Base-by-base conservation (phyloP, 2,113 vertebrate species). In the Gyps fulvus region DNA sequence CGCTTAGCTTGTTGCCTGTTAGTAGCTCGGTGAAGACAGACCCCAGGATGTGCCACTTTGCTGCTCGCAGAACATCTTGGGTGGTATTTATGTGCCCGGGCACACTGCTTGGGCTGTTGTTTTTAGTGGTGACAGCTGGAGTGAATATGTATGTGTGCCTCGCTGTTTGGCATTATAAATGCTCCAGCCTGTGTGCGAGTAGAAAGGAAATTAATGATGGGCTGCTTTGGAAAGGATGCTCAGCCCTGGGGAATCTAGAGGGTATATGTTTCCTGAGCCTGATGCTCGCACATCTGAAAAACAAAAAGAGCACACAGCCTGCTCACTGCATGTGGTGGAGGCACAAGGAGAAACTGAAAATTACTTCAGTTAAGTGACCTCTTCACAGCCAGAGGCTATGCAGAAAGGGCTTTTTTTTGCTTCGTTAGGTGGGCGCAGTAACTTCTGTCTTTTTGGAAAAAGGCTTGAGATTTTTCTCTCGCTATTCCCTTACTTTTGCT, bases 111-210 rank as follows among this genome's bases (percentile, higher is more conserved):
- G 34, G 67, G 13, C 43, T 49, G 59, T 3, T 62, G 26, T 25
- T 90, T 74, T 63, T 4, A 76, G 16, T 10, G 9, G 20, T 43
- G 43, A 69, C 22, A 36, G 52, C 20, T 34, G 3, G 19, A 78
- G 3, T 16, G 19, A 66, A 69, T 8, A n/a, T 0, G 1, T 2
- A 10, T 6, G 3, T 20, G 29, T 32, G 29, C 32, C 47, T 55
- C 26, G 52, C 11, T 38, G 36, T 27, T 10, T 25, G 6, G 23
- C 26, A 25, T 16, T 20, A 22, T 10, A 83, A 83, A n/a, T 9
- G 7, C 9, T 14, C 10, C 45, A 42, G 82, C 21, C 49, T 61
- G 19, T 19, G 16, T 22, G 16, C 2, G 2, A 0, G 0, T 7
- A 59, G 55, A 42, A 38, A 83, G 21, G 13, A 81, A 88, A 90